Evolutionary conservation across 2,888 invertebrate species (phyloP).

Genomic region (Dryobotodes eremita): DNA sequence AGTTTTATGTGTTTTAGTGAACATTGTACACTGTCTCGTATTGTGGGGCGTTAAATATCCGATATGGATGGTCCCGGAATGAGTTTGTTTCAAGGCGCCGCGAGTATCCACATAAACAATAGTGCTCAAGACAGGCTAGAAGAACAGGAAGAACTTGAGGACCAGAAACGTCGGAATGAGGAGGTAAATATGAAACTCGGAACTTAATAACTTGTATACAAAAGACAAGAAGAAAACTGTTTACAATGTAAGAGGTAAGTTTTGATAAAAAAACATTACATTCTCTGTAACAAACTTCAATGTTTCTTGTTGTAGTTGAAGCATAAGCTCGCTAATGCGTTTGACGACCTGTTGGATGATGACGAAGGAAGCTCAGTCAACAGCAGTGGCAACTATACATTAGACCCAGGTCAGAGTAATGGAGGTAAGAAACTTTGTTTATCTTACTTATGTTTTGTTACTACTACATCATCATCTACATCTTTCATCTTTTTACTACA

Average conservation of each 20-base stretch:
- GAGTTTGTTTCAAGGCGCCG: slow-evolving; percentile 93
- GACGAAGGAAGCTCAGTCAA: slow-evolving; percentile 92
- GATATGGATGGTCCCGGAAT: slow-evolving; percentile 92
- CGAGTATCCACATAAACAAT: slow-evolving; percentile 92
- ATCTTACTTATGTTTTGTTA: neutral
- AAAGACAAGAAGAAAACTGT: neutral
- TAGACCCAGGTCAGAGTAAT: slow-evolving; percentile 82
- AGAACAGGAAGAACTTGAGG: slow-evolving; percentile 93
- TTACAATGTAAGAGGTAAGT: slow-evolving; percentile 3
- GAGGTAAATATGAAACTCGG: slow-evolving; percentile 87
- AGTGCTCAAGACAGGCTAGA: slow-evolving; percentile 92
- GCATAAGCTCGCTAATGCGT: slow-evolving; percentile 92
- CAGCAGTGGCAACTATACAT: slow-evolving; percentile 88
- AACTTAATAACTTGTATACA: neutral
- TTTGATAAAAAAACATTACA: slow-evolving; percentile 24
- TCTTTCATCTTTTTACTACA: too few relatives aligned
- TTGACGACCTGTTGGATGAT: slow-evolving; percentile 93
- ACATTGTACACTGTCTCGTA: slow-evolving; percentile 24
- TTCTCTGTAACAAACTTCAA: slow-evolving; percentile 4
- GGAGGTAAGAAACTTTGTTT: slow-evolving; percentile 71
- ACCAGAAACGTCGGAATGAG: slow-evolving; percentile 92
- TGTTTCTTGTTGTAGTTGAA: slow-evolving; percentile 88
- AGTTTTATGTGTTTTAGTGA: slow-evolving; percentile 29
- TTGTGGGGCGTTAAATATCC: slow-evolving; percentile 23
- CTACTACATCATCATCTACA: too few relatives aligned